A percentile compares a stretch with the other conserved stretches of the same genome.
Conservation (phyloP, 1,140 invertebrate species). For the Paracyclopina nana region DNA sequence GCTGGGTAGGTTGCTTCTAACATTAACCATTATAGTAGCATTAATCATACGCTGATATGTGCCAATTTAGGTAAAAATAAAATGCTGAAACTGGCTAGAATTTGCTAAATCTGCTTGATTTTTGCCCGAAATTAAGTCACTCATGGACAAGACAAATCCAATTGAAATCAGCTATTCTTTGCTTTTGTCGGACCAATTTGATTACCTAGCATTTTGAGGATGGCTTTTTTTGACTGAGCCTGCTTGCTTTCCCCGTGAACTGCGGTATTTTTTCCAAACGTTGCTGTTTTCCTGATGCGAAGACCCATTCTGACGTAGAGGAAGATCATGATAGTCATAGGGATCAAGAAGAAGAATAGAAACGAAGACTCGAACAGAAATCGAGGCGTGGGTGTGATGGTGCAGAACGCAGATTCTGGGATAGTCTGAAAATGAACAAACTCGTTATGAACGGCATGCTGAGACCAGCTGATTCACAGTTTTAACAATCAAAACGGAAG, state of each 20-base stretch:
- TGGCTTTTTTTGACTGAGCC: neutral
- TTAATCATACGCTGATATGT: no score
- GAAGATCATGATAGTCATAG: conserved; percentile 27
- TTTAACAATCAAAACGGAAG: no score
- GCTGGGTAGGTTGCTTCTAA: no score
- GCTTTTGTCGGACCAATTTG: no score
- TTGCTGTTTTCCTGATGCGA: neutral
- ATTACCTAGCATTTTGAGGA: neutral
- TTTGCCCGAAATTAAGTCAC: no score
- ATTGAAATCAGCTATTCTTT: no score
- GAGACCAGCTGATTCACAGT: no score
- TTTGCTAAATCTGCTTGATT: no score
- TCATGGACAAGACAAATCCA: no score
- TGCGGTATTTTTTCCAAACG: neutral
- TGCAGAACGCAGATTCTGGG: conserved; percentile 51
- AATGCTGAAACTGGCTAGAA: no score
- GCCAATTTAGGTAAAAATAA: no score
- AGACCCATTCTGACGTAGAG: conserved; percentile 28
- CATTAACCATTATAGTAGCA: no score
- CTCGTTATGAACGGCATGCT: conserved; percentile 23
- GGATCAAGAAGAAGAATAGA: conserved; percentile 28
- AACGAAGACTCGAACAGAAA: conserved; percentile 23
- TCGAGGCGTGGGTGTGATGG: conserved; percentile 26
- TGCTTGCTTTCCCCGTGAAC: neutral
- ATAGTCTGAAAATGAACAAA: conserved; percentile 28